Evolutionary conservation across 2,888 invertebrate species (phyloP).

Genomic region (Eupithecia exiguata): DNA sequence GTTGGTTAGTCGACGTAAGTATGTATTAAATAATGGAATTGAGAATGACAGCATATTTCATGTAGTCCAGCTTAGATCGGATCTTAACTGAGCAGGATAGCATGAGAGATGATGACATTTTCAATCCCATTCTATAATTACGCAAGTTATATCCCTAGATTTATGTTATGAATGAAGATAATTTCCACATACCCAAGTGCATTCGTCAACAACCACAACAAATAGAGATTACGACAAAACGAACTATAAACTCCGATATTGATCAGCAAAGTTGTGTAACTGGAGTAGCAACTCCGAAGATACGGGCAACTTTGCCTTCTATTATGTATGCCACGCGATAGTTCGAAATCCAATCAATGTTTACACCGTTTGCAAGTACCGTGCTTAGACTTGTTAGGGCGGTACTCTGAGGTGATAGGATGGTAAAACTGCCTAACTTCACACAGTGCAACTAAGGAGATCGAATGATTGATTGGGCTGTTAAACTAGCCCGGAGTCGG

Average conservation of each 20-base stretch:
- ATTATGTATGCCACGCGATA: slow-evolving; percentile 54
- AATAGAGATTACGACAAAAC: slow-evolving; percentile 3
- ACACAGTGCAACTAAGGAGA: neutral
- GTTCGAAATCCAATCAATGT: slow-evolving; percentile 59
- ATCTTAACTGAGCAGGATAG: no score
- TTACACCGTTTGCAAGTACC: slow-evolving; percentile 40
- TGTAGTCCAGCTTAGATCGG: no score
- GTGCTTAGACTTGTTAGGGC: slow-evolving; percentile 11
- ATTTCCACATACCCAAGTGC: neutral
- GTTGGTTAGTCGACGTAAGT: neutral
- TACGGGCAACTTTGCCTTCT: slow-evolving; percentile 44
- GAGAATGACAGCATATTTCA: no score
- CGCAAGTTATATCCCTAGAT: neutral
- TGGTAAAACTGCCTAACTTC: slow-evolving; percentile 15
- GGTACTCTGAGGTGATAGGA: neutral
- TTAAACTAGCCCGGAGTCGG: neutral
- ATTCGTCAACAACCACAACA: neutral
- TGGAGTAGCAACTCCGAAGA: slow-evolving; percentile 38
- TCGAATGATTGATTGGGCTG: neutral
- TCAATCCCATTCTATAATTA: no score
- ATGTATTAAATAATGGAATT: no score
- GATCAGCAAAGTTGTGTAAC: slow-evolving; percentile 36
- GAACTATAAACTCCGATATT: slow-evolving; percentile 35
- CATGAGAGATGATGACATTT: no score
- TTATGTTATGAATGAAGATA: neutral